Evolutionary conservation across 30 jellyfish, hydroid and myxozoan species (phyloP).

Genomic region (Phacellophora camtschatica): DNA sequence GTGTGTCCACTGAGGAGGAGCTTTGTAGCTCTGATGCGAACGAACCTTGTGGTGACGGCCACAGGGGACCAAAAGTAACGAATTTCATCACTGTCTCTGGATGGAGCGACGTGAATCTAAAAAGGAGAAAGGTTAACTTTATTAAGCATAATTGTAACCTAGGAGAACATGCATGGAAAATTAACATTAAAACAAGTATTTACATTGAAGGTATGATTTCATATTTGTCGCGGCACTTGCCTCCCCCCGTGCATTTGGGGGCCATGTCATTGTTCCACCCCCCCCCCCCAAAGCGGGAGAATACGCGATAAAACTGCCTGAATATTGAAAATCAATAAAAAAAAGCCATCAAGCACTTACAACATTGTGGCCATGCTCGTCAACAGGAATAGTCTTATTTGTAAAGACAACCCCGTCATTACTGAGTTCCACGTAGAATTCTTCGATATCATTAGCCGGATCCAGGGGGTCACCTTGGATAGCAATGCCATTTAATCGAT

Average conservation of each 20-base stretch:
- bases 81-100: conserved; percentile 41
- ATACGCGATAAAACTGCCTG: too few species aligned
- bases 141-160: too few species aligned
- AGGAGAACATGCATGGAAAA: too few species aligned
- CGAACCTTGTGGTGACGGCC: conserved; percentile 4
- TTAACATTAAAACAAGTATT: too few species aligned
- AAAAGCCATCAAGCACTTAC: not conserved
- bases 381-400: not conserved
- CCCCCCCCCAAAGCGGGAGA: too few species aligned
- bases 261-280: too few species aligned
- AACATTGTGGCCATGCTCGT: conserved; percentile 4
- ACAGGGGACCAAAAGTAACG: conserved; percentile 46
- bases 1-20: conserved; percentile 37
- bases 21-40: not conserved
- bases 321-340: too few species aligned
- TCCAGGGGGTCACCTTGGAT: conserved; percentile 43
- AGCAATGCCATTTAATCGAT: conserved; percentile 9
- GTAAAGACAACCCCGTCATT: conserved; percentile 12
- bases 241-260: too few species aligned
- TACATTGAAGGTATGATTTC: too few species aligned
- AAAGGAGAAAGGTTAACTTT: not conserved
- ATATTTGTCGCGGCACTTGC: too few species aligned
- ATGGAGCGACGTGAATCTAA: conserved; percentile 27
- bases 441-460: conserved; percentile 22
- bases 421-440: conserved; percentile 16